phyloP scores from a whole-genome alignment of 1,140 invertebrate species.

The Macrosteles quadrilineatus region DNA sequence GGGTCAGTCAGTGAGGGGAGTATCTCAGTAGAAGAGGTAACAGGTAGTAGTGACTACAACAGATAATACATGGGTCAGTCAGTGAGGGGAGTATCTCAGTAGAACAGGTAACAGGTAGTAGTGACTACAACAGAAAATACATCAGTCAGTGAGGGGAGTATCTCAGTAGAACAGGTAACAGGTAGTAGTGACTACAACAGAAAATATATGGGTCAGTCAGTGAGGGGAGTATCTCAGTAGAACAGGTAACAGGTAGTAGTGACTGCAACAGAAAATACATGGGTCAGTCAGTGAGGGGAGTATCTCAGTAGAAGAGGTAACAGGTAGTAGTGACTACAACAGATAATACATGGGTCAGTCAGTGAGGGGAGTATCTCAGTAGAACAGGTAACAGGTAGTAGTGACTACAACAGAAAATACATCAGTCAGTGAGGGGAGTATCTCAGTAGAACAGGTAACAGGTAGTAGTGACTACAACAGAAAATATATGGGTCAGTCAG shows the following conservation, averaged over 20 bases:
- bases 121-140: not conserved
- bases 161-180: too few species aligned
- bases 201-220: too few species aligned
- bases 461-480: not conserved
- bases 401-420: slow-evolving; percentile 1
- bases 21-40: too few species aligned
- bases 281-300: not conserved
- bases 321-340: not conserved
- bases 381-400: too few species aligned
- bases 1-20: too few species aligned
- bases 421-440: too few species aligned
- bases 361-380: too few species aligned
- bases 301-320: not conserved
- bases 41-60: not conserved
- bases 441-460: too few species aligned
- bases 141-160: too few species aligned
- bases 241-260: not conserved
- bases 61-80: not conserved
- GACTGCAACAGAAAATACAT: not conserved
- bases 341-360: too few species aligned
- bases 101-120: not conserved
- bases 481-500: not conserved
- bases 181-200: slow-evolving; percentile 7
- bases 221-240: too few species aligned
- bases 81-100: not conserved